These are phyloP conservation scores for Etia nguti DNA, from an alignment of 2,113 vertebrate species.

Conservation along the genomic window DNA sequence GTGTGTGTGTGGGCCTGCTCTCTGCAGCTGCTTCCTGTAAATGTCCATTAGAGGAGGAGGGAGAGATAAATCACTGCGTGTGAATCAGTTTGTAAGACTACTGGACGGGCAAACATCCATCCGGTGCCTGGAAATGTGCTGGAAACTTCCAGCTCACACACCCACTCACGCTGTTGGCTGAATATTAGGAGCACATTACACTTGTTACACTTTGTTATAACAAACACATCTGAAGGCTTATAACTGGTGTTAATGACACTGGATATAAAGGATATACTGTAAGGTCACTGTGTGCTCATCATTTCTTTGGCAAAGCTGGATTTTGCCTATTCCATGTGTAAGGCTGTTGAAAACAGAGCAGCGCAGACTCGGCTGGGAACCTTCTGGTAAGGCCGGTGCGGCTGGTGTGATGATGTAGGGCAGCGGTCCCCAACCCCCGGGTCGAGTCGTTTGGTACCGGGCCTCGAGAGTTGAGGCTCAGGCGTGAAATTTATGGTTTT, in stretches of 20 bases:
- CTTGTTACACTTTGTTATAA: background rate
- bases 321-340: background rate
- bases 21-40: background rate
- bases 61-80: background rate
- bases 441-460: background rate
- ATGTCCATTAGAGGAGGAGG: background rate
- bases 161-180: background rate
- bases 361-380: accelerated
- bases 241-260: accelerated
- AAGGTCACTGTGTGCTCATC: background rate
- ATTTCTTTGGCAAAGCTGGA: background rate
- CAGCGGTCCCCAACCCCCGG: accelerated
- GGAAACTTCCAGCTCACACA: background rate
- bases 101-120: background rate
- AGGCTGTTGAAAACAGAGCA: background rate
- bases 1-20: background rate
- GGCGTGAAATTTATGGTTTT: accelerated
- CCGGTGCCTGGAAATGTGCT: background rate
- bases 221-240: background rate
- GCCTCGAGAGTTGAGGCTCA: background rate
- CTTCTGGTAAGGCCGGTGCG: background rate
- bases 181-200: background rate
- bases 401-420: background rate
- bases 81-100: background rate
- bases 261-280: background rate